Conservation (phyloP, 2,888 invertebrate species). For the Cheilosia scutellata region DNA sequence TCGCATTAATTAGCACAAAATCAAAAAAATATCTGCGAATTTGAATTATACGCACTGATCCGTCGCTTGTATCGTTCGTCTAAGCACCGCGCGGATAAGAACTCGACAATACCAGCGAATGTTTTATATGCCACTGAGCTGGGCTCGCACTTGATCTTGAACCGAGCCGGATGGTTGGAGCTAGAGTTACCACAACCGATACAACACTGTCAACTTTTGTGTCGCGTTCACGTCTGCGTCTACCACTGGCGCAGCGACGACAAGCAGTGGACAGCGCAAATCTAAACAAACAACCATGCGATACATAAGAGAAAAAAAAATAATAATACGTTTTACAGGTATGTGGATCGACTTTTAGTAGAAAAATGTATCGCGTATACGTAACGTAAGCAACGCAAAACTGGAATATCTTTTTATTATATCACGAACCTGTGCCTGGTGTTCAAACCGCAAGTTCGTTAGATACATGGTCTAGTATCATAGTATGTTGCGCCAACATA, state of each 20-base stretch:
- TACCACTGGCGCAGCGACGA: conserved; percentile 1
- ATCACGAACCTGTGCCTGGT: conserved; percentile 34
- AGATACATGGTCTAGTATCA: conserved; percentile 56
- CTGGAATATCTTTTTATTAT: conserved; percentile 39
- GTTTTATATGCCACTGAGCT: conserved; percentile 70
- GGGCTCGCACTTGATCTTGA: conserved; percentile 72
- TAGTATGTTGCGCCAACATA: conserved; percentile 42
- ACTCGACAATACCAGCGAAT: conserved; percentile 71
- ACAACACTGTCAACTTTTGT: conserved; percentile 62
- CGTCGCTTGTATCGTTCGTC: conserved; percentile 1
- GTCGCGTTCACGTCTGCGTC: conserved; percentile 36
- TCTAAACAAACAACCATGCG: conserved; percentile 33
- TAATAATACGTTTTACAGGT: conserved; percentile 5
- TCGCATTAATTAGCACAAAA: conserved; percentile 41
- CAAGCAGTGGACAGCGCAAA: conserved; percentile 27
- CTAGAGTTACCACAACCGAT: conserved; percentile 59
- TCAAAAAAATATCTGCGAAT: not conserved
- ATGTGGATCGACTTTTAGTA: conserved; percentile 54
- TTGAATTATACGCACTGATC: not conserved
- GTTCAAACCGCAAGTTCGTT: conserved; percentile 27
- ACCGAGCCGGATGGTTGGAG: conserved; percentile 55
- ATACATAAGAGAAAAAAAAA: conserved; percentile 21
- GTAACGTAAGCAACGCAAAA: conserved; percentile 61
- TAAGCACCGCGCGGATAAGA: conserved; percentile 36
- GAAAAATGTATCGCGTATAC: conserved; percentile 52